phyloP scores from a whole-genome alignment of 2,797 vertebrate species.

The Macropus fuliginosus region DNA sequence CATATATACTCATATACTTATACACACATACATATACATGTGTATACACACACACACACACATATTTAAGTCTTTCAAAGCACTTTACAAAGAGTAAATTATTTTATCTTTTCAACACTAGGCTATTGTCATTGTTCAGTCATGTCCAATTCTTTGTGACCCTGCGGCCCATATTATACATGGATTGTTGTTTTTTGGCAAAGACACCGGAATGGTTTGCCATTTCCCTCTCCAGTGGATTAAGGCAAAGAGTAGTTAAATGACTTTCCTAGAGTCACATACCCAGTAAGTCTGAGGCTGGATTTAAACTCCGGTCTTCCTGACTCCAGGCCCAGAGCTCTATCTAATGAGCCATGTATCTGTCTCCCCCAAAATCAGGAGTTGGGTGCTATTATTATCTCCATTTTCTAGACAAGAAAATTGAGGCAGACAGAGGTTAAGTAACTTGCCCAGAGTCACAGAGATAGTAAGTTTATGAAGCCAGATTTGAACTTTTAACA shows the following conservation, averaged over 20 bases:
- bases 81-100: neutral
- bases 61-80: neutral
- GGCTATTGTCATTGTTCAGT: neutral
- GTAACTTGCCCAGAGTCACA: neutral
- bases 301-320: neutral
- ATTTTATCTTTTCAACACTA: neutral
- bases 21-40: rapidly evolving
- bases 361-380: neutral
- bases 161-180: neutral
- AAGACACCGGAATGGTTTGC: neutral
- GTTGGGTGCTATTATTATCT: neutral
- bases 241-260: neutral
- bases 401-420: neutral
- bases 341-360: neutral
- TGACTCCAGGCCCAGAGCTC: neutral
- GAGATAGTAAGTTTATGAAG: neutral
- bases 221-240: neutral
- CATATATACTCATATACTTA: neutral
- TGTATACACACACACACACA: neutral
- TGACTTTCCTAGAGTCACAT: neutral
- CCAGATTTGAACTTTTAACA: neutral
- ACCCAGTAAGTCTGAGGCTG: neutral
- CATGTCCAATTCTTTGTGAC: neutral
- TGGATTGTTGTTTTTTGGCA: neutral
- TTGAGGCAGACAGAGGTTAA: neutral